These are phyloP conservation scores for Semibalanus balanoides DNA, from an alignment of 1,140 invertebrate species.

Conservation along the genomic window DNA sequence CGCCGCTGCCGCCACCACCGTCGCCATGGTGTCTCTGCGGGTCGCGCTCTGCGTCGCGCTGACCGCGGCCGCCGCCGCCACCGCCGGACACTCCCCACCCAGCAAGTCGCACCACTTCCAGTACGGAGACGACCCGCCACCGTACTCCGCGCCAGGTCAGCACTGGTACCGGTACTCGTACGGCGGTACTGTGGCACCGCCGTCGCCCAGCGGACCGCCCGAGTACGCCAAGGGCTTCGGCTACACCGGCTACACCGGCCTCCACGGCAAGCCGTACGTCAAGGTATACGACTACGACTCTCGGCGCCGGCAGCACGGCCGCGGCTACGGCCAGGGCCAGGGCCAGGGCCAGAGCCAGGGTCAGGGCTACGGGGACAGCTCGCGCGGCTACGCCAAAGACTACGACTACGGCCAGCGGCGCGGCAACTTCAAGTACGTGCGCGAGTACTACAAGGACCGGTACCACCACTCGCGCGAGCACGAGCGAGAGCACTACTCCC, in stretches of 20 bases:
- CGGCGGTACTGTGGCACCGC: neutral
- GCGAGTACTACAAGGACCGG: neutral
- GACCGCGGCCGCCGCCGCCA: too few relatives aligned
- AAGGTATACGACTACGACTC: neutral
- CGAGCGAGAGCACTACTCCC: neutral
- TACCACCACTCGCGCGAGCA: neutral
- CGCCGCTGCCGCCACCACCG: too few relatives aligned
- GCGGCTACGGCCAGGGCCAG: neutral
- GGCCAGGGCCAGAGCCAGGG: too few relatives aligned
- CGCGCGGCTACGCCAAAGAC: neutral
- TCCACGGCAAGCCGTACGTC: neutral
- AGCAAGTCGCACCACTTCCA: neutral
- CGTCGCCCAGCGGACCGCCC: too few relatives aligned
- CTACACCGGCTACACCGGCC: neutral
- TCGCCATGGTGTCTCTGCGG: neutral
- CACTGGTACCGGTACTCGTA: constrained; percentile 1
- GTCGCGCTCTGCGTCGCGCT: neutral
- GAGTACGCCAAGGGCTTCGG: neutral
- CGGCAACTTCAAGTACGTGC: neutral
- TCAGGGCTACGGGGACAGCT: neutral
- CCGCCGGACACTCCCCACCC: too few relatives aligned
- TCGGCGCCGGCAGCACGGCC: neutral
- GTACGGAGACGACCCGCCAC: neutral
- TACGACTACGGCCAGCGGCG: neutral
- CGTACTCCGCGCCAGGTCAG: neutral